Percentiles rank a stretch among this genome's conserved stretches.
Conservation (phyloP, 1,140 invertebrate genomes). For the fruit fly (Drosophila melanogaster) region Release_6_plus_ISO1_MT NT_037436.4:16133501-16134000, state of each 20-base stretch:
- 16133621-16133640: constrained; percentile 38
- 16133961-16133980: constrained; percentile 82
- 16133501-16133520: constrained; percentile 86
- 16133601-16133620: constrained; percentile 51
- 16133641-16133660: constrained; percentile 24
- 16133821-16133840: constrained; percentile 55
- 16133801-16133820: constrained; percentile 69
- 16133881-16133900: constrained; percentile 85
- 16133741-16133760: constrained; percentile 61
- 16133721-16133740: constrained; percentile 79
- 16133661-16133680: constrained; percentile 23
- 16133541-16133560: constrained; percentile 85
- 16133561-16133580: constrained; percentile 39
- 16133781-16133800: constrained; percentile 44
- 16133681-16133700: constrained; percentile 63
- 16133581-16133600: constrained; percentile 12
- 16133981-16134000: constrained; percentile 79
- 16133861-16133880: constrained; percentile 85
- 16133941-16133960: constrained; percentile 85
- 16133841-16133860: constrained; percentile 88
- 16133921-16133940: constrained; percentile 86
- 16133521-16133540: constrained; percentile 86
- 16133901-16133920: constrained; percentile 87
- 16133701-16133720: constrained; percentile 72
- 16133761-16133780: not conserved